A percentile compares a stretch with the other conserved stretches of the same genome.
phyloP scores from a whole-genome alignment of 2,888 invertebrate species.

The Thecophora atra region DNA sequence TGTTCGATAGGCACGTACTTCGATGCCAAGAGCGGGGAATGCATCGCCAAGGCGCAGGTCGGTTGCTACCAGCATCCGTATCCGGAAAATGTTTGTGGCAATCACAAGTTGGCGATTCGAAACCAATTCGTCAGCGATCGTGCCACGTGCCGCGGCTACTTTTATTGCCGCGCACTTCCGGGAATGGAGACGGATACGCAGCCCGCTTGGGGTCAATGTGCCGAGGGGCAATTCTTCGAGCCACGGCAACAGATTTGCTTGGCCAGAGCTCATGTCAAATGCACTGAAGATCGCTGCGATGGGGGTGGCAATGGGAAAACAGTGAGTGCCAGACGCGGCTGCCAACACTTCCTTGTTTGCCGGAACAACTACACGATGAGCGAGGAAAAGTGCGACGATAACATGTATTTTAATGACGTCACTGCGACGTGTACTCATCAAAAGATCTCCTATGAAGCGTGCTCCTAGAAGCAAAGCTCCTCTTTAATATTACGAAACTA shows the following conservation, averaged over 20 bases:
- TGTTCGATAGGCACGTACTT: slow-evolving; percentile 51
- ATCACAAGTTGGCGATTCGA: slow-evolving; percentile 51
- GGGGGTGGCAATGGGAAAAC: slow-evolving; percentile 49
- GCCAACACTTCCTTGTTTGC: slow-evolving; percentile 55
- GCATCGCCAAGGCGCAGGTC: slow-evolving; percentile 48
- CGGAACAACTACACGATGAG: slow-evolving; percentile 44
- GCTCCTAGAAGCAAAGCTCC: slow-evolving; percentile 34
- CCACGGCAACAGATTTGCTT: slow-evolving; percentile 45
- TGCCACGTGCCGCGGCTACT: slow-evolving; percentile 58
- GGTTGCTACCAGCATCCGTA: slow-evolving; percentile 51
- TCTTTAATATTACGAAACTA: not conserved
- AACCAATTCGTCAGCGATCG: slow-evolving; percentile 52
- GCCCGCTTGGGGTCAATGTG: slow-evolving; percentile 53
- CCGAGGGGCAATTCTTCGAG: slow-evolving; percentile 50
- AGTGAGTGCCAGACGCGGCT: slow-evolving; percentile 48
- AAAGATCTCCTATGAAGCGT: slow-evolving; percentile 46
- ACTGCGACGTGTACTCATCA: slow-evolving; percentile 45
- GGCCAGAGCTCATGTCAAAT: not conserved
- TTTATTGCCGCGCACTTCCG: slow-evolving; percentile 53
- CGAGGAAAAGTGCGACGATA: slow-evolving; percentile 49
- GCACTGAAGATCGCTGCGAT: slow-evolving; percentile 54
- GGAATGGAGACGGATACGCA: slow-evolving; percentile 49
- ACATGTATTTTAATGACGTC: slow-evolving; percentile 51
- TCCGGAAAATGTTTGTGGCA: slow-evolving; percentile 54
- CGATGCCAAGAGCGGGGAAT: slow-evolving; percentile 41